Percentiles rank a stretch among this genome's conserved stretches.
These are phyloP conservation scores for Diabrotica undecimpunctata DNA, from an alignment of 1,140 invertebrate genomes.

Conservation along the genomic window DNA sequence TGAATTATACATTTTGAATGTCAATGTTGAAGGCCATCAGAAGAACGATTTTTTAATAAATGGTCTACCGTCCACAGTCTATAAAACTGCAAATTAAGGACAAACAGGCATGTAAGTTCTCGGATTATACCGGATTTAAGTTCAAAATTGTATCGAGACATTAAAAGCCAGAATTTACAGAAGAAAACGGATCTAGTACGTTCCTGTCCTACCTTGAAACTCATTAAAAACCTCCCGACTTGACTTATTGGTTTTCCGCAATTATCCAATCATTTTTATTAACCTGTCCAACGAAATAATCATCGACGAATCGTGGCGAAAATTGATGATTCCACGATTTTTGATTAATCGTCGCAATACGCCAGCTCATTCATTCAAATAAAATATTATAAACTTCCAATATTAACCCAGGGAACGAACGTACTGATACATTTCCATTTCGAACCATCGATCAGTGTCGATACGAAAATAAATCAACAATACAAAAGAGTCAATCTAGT, in stretches of 20 bases:
- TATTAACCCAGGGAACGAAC: not conserved
- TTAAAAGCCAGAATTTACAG: no score
- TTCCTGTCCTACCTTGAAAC: no score
- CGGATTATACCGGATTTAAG: no score
- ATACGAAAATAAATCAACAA: not conserved
- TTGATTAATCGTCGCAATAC: not conserved
- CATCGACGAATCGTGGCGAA: not conserved
- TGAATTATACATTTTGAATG: no score
- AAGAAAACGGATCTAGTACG: no score
- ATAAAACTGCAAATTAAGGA: no score
- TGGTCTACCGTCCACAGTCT: no score
- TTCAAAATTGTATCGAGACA: no score
- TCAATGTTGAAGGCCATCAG: no score
- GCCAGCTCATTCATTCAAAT: not conserved
- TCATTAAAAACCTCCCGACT: not conserved
- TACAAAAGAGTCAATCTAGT: not conserved
- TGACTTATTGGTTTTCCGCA: not conserved
- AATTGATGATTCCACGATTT: not conserved
- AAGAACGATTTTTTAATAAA: no score
- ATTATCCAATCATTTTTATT: conserved; percentile 1
- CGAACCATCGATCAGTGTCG: not conserved
- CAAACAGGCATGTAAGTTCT: no score
- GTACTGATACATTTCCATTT: not conserved
- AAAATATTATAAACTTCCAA: not conserved
- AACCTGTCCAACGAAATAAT: not conserved